phyloP scores from a whole-genome alignment of 2,113 vertebrate species.

The Eulemur macaco region DNA sequence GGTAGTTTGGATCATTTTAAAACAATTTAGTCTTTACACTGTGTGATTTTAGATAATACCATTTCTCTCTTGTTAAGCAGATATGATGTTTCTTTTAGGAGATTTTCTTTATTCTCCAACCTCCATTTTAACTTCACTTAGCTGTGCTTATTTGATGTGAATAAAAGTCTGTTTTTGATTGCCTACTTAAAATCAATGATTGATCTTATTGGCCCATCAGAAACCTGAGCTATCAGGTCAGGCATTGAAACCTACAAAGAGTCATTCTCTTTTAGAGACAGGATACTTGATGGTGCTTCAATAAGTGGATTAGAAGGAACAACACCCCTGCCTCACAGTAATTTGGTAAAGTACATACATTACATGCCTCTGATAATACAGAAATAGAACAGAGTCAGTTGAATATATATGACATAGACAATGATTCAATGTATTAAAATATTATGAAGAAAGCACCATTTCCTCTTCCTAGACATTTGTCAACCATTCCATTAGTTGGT shows the following conservation, averaged over 20 bases:
- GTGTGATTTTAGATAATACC: not conserved
- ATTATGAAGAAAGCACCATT: not conserved
- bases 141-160: not conserved
- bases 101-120: not conserved
- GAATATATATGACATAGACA: not conserved
- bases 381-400: not conserved
- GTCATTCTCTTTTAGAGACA: not conserved
- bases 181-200: not conserved
- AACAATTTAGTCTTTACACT: not conserved
- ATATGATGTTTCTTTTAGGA: not conserved
- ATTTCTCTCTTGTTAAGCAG: conserved; percentile 2
- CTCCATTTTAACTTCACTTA: not conserved
- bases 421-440: not conserved
- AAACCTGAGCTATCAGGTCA: conserved; percentile 27
- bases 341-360: not conserved
- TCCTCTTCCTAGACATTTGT: not conserved
- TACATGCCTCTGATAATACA: conserved; percentile 17
- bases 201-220: not conserved
- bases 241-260: not conserved
- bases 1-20: not conserved
- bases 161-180: conserved; percentile 9
- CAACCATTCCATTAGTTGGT: not conserved
- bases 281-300: not conserved
- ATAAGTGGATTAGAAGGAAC: not conserved
- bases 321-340: not conserved